phyloP scores from a whole-genome alignment of 2,888 invertebrate species.

The Lasioglossum marginatum region DNA sequence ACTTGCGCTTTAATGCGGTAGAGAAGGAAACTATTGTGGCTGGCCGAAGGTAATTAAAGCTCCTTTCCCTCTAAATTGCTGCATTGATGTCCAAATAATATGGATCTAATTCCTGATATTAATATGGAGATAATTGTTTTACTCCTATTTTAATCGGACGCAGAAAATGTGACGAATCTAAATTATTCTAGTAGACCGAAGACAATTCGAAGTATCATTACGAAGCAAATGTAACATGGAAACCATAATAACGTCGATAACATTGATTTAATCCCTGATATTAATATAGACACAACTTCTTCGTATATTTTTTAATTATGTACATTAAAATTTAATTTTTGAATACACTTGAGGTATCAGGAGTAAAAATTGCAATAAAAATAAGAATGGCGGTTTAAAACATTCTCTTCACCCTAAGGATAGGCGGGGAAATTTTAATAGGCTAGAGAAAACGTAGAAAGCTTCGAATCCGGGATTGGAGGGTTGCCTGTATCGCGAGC shows the following conservation, averaged over 20 bases:
- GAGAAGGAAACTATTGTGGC: not conserved
- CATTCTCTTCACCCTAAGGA: not conserved
- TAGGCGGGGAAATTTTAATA: not conserved
- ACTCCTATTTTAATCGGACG: not conserved
- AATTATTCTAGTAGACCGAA: not conserved
- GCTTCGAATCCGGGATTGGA: not conserved
- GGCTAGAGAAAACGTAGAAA: not conserved
- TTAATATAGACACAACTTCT: not conserved
- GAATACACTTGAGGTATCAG: not conserved
- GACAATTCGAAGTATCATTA: not conserved
- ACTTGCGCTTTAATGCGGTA: not conserved
- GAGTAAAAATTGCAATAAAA: not conserved
- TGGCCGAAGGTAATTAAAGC: too few relatives aligned
- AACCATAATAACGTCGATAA: not conserved
- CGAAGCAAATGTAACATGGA: not conserved
- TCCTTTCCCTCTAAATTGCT: not conserved
- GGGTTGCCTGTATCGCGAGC: slow-evolving; percentile 44
- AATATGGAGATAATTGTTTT: not conserved
- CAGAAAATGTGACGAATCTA: not conserved
- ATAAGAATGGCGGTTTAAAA: too few relatives aligned
- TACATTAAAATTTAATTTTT: not conserved
- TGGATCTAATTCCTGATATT: not conserved
- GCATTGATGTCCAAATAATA: not conserved
- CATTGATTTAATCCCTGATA: not conserved
- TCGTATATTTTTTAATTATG: not conserved